Conservation (phyloP, 2,797 vertebrate genomes). For the Echeneis naucrates region DNA sequence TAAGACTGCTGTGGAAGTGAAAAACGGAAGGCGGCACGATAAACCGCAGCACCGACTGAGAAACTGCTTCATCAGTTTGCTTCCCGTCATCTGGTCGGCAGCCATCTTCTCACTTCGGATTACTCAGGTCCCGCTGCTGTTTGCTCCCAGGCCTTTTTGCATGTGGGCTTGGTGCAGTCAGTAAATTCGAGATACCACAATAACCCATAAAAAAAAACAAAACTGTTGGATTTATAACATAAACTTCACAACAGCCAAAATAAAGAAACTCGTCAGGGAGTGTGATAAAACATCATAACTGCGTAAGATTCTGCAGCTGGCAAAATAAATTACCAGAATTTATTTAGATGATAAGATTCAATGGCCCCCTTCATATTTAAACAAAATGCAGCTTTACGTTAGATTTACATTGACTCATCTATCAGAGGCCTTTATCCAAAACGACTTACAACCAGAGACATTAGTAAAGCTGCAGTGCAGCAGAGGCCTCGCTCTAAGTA, state of each 20-base stretch:
- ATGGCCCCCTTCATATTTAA: no score
- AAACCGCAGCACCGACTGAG: constrained; percentile 25
- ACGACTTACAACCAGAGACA: no score
- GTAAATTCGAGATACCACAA: background rate
- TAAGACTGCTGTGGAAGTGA: constrained; percentile 38
- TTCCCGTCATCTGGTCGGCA: constrained; percentile 9
- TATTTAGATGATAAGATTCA: no score
- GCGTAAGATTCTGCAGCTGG: no score
- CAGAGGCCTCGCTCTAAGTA: no score
- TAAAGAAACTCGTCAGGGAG: background rate
- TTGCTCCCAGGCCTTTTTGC: background rate
- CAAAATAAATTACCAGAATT: no score
- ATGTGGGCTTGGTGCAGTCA: background rate
- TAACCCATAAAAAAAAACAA: background rate
- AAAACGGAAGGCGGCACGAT: constrained; percentile 33
- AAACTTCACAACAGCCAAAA: background rate
- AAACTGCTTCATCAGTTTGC: constrained; percentile 8
- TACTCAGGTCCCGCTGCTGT: background rate
- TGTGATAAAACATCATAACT: no score
- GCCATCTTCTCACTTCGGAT: background rate
- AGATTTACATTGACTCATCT: no score
- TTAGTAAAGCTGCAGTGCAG: no score
- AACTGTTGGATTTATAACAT: background rate
- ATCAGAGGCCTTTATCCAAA: no score
- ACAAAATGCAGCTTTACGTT: no score